Evolutionary conservation across 2,797 vertebrate genomes (phyloP).

Genomic region (Myripristis jacobus): DNA sequence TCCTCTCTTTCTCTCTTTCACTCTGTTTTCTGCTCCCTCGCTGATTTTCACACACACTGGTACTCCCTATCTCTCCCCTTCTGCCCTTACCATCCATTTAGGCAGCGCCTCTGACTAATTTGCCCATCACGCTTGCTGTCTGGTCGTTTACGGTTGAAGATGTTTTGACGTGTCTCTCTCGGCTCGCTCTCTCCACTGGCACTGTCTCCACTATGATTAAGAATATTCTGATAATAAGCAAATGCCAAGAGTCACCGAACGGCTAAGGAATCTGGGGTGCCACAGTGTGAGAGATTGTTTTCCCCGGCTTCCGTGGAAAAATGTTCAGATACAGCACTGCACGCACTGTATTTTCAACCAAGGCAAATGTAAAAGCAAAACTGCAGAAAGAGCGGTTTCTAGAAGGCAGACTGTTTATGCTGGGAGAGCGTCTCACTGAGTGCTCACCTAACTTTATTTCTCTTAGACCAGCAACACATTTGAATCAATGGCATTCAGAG

Average conservation of each 20-base stretch:
- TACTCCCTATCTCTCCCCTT: slow-evolving; percentile 65
- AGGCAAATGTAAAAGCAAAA: slow-evolving; percentile 77
- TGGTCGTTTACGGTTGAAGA: slow-evolving; percentile 84
- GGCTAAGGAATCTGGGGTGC: slow-evolving; percentile 71
- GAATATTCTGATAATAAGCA: slow-evolving; percentile 83
- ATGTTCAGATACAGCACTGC: slow-evolving; percentile 70
- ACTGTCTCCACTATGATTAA: slow-evolving; percentile 82
- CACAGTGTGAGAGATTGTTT: slow-evolving; percentile 68
- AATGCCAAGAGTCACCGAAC: slow-evolving; percentile 79
- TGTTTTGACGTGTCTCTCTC: slow-evolving; percentile 84
- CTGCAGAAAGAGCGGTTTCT: slow-evolving; percentile 67
- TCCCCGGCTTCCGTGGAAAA: slow-evolving; percentile 71
- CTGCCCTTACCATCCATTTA: slow-evolving; percentile 81
- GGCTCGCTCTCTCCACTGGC: slow-evolving; percentile 79
- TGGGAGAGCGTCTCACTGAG: slow-evolving; percentile 61
- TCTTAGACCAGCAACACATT: slow-evolving; percentile 40
- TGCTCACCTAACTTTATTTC: slow-evolving; percentile 53
- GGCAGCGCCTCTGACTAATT: slow-evolving; percentile 84
- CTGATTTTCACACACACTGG: slow-evolving; percentile 69
- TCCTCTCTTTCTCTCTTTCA: slow-evolving; percentile 71
- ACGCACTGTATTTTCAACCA: slow-evolving; percentile 75
- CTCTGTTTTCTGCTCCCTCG: slow-evolving; percentile 69
- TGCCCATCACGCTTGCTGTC: slow-evolving; percentile 84
- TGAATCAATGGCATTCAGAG: slow-evolving; percentile 47
- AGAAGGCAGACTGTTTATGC: slow-evolving; percentile 68